Base-by-base conservation (phyloP, 2,888 invertebrate genomes). In the Meteorus colon region DNA sequence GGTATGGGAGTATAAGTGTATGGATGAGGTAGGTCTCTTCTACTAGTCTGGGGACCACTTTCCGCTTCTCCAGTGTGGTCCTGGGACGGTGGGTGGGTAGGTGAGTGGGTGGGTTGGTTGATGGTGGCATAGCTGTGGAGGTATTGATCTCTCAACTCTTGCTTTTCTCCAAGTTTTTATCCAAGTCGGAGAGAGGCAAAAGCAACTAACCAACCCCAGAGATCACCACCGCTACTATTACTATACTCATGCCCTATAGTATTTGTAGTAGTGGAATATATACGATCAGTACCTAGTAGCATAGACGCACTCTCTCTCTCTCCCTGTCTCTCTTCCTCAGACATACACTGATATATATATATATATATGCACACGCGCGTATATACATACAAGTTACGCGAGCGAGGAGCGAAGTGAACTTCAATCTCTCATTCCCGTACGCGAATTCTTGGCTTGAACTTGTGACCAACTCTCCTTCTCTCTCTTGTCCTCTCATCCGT, bases 141-240 rank as follows among this genome's bases (percentile, higher is more conserved):
- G 89, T 89, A 89, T 89, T 89, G 89, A 89, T 89, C 89, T 55
- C 55, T 87, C 85, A 87, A 88, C 89, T 89, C 89, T 88, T 88
- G 87, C 87, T 88, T 89, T 89, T 88, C 88, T 89, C 55, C 85
- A 87, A 89, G 87, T 88, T 89, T 88, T 88, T 89, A 88, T 88
- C 86, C 88, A 81, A 8, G 34, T 34, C 24, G 37, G 19, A 24
- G 19, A 24, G 55, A 55, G 77, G 75, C 74, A 73, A 86, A 86
- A 86, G 85, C 86, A 84, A 83, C 82, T 82, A 81, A 79, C 79
- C 81, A 84, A 79, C 84, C 79, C 79, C 81, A 85, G 78, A 84
- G 85, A 83, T 82, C 83, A 82, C 84, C 72, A 80, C 80, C 77
- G 67, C 77, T 62, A 74, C 48, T 48, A 48, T 48, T 12, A 12